Conservation (phyloP, 2,888 invertebrate genomes). For the Schrankia costaestrigalis region DNA sequence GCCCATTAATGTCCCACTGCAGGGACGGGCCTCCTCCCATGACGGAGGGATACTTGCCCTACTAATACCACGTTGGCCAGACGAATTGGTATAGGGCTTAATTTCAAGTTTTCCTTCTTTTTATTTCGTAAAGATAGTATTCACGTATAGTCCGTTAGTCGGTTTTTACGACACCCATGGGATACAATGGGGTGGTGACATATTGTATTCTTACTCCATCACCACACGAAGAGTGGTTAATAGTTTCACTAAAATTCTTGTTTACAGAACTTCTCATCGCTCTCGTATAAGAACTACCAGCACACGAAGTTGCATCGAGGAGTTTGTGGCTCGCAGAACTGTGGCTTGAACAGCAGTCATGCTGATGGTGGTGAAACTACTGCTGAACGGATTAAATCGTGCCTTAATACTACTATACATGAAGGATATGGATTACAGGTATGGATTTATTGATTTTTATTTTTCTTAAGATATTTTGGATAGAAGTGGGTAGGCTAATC, state of each 20-base stretch:
- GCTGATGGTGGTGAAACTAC: constrained; percentile 50
- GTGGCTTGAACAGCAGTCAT: constrained; percentile 60
- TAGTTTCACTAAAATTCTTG: constrained; percentile 3
- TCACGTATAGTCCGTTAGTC: too few species aligned
- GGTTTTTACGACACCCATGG: too few species aligned
- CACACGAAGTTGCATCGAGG: constrained; percentile 68
- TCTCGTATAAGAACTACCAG: constrained; percentile 62
- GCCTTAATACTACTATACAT: constrained; percentile 58
- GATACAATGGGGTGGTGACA: not conserved
- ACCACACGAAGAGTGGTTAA: too few species aligned
- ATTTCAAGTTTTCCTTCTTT: too few species aligned
- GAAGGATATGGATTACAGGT: constrained; percentile 67
- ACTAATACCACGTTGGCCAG: too few species aligned
- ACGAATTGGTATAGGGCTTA: too few species aligned
- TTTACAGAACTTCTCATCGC: constrained; percentile 60
- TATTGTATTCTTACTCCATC: not conserved
- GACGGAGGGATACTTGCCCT: too few species aligned
- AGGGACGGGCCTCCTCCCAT: too few species aligned
- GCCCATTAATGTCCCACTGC: not conserved
- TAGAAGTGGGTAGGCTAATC: too few species aligned
- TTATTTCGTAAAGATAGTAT: too few species aligned
- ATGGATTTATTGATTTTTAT: not conserved
- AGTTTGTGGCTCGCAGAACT: constrained; percentile 62
- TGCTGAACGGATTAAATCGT: constrained; percentile 43
- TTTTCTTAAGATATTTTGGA: too few species aligned